Conservation (phyloP, 1,140 invertebrate species). For the Panagrolaimus sp. region DNA sequence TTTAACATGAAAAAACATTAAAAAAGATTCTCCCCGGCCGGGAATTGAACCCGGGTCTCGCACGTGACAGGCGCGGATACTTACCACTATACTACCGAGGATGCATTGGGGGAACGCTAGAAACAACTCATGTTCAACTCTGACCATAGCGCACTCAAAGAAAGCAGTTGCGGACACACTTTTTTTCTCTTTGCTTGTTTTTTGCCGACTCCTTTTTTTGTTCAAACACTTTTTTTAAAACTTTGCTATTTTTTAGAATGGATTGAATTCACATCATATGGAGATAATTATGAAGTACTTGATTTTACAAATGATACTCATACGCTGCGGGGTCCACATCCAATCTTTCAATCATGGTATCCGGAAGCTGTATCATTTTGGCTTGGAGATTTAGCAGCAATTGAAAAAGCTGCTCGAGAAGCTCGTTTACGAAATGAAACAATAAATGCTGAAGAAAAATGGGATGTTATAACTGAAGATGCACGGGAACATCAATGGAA, state of each 20-base stretch:
- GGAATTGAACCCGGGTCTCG: constrained; percentile 64
- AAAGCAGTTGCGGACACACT: too few relatives aligned
- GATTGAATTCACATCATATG: background rate
- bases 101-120: constrained; percentile 21
- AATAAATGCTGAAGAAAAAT: background rate
- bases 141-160: too few relatives aligned
- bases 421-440: background rate
- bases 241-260: background rate
- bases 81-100: constrained; percentile 61
- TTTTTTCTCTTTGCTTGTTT: too few relatives aligned
- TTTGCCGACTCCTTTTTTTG: too few relatives aligned
- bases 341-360: background rate
- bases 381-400: background rate
- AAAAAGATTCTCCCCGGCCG: constrained; percentile 58
- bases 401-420: background rate
- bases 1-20: too few relatives aligned
- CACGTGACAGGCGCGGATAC: constrained; percentile 64
- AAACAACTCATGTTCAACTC: too few relatives aligned
- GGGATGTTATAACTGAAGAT: background rate
- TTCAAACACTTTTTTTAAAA: too few relatives aligned
- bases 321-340: background rate
- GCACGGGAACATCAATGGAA: background rate
- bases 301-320: background rate
- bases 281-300: background rate
- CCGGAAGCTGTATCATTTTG: background rate